A percentile compares a stretch with the other conserved stretches of the same genome.
These are phyloP conservation scores for Potorous gilbertii DNA, from an alignment of 2,797 vertebrate species.

Conservation along the genomic window DNA sequence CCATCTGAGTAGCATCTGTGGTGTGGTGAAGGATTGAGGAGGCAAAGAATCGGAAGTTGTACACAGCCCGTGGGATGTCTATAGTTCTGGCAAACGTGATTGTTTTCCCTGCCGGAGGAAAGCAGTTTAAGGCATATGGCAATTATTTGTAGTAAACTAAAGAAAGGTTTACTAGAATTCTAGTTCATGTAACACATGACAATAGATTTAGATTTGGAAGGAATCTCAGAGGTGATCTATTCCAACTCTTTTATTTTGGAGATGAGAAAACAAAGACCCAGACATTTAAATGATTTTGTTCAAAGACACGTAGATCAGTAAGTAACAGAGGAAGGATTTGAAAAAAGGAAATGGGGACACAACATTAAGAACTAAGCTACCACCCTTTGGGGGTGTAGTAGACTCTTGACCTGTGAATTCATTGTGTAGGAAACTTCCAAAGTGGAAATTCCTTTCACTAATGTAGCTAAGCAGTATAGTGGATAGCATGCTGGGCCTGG, in stretches of 20 bases:
- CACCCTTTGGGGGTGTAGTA: background rate
- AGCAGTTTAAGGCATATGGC: background rate
- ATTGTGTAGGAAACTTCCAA: background rate
- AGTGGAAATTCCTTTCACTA: background rate
- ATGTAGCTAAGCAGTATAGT: background rate
- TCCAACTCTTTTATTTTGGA: background rate
- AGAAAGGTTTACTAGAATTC: background rate
- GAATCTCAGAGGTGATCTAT: background rate
- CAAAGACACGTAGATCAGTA: background rate
- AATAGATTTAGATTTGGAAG: background rate
- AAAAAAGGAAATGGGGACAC: background rate
- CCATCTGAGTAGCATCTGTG: conserved; percentile 92
- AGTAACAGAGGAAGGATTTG: background rate
- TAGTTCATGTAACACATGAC: background rate
- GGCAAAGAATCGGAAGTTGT: conserved; percentile 97
- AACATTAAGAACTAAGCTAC: background rate
- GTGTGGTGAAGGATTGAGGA: conserved; percentile 93
- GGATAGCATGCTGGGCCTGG: background rate
- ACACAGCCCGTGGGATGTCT: conserved; percentile 91
- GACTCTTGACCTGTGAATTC: background rate
- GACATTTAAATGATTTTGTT: background rate
- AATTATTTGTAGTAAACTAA: background rate
- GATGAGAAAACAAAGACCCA: background rate
- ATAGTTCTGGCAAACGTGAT: conserved; percentile 89
- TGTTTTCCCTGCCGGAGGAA: conserved; percentile 91